phyloP scores from a whole-genome alignment of 2,797 vertebrate species.

The Pseudomugil tenellus region DNA sequence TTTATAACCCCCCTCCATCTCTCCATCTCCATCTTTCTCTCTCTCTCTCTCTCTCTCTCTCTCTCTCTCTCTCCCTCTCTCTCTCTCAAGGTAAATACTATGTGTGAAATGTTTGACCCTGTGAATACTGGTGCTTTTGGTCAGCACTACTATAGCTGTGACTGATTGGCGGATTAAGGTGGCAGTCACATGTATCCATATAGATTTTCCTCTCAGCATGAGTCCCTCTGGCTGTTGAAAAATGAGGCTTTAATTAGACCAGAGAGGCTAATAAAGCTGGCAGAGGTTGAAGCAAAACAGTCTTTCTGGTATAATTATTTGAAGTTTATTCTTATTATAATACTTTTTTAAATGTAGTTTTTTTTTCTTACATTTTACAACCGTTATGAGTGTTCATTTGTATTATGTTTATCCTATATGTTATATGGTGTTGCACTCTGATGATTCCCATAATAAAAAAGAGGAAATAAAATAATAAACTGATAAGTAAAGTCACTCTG shows the following conservation, averaged over 20 bases:
- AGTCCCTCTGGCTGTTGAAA: conserved; percentile 40
- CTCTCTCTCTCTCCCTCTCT: conserved; percentile 10
- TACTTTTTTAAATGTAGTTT: no score
- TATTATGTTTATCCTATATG: no score
- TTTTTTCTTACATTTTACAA: no score
- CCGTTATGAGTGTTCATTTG: no score
- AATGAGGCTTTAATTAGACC: conserved; percentile 53
- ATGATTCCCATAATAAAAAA: no score
- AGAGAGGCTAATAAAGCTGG: conserved; percentile 26
- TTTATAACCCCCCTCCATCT: conserved; percentile 19
- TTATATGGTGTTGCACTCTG: no score
- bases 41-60: conserved; percentile 17
- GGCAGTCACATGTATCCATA: conserved; percentile 69
- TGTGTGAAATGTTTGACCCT: conserved; percentile 69
- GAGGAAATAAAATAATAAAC: no score
- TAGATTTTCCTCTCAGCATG: conserved; percentile 60
- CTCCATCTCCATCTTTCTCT: no score
- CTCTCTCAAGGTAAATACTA: conserved; percentile 57
- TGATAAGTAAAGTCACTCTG: no score
- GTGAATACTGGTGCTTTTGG: conserved; percentile 55
- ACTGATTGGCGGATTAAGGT: conserved; percentile 71
- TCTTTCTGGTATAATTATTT: conserved; percentile 29
- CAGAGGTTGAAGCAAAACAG: conserved; percentile 19
- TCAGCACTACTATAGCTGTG: conserved; percentile 50
- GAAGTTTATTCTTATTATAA: no score